These are phyloP conservation scores for Gallinago jamesoni DNA, from an alignment of 2,113 vertebrate species.

Conservation along the genomic window DNA sequence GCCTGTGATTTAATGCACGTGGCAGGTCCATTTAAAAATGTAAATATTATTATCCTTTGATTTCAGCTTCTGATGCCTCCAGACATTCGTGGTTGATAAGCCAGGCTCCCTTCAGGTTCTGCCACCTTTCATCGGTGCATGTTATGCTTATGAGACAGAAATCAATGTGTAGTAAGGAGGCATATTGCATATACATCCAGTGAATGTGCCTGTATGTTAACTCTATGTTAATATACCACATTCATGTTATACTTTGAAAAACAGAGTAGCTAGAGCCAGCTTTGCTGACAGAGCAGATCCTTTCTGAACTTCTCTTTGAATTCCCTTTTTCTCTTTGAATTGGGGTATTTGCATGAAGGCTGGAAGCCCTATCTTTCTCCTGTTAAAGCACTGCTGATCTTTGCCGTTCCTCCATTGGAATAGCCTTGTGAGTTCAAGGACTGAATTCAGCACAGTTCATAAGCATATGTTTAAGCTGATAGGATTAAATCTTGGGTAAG, in stretches of 20 bases:
- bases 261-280: neutral
- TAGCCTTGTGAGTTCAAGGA: neutral
- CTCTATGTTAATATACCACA: neutral
- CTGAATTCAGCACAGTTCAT: slow-evolving; percentile 1
- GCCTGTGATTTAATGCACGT: neutral
- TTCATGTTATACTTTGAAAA: neutral
- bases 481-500: neutral
- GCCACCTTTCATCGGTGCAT: slow-evolving; percentile 4
- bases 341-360: neutral
- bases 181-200: neutral
- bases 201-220: neutral
- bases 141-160: slow-evolving; percentile 13
- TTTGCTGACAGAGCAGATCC: slow-evolving; percentile 1
- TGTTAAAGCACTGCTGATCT: neutral
- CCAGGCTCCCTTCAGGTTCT: slow-evolving; percentile 28
- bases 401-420: neutral
- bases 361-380: neutral
- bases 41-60: slow-evolving; percentile 47
- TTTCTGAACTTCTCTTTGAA: slow-evolving; percentile 11
- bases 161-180: neutral
- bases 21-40: slow-evolving; percentile 37
- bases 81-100: slow-evolving; percentile 27
- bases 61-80: slow-evolving; percentile 38
- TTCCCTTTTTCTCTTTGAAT: neutral
- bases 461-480: neutral